Percentiles rank a stretch among this genome's conserved stretches.
These are phyloP conservation scores for Halichondria panicea DNA, from an alignment of 37 sponge, comb jelly and placozoan species.

Conservation along the genomic window DNA sequence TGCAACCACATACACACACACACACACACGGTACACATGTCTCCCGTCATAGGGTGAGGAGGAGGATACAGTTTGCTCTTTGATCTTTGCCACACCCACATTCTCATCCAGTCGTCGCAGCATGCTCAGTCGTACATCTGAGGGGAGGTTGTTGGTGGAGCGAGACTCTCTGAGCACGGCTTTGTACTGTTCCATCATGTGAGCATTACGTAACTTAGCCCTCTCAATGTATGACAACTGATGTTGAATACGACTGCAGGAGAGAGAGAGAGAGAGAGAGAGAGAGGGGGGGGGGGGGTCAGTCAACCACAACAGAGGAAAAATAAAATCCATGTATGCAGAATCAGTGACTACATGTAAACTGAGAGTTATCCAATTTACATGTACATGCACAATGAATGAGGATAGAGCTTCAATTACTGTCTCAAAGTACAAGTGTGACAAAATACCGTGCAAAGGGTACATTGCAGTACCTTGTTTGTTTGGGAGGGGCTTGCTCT, in stretches of 20 bases:
- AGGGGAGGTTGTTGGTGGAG: background rate
- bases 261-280: background rate
- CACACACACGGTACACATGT: slow-evolving; percentile 10
- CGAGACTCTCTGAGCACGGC: slow-evolving; percentile 32
- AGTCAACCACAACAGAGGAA: too few species aligned
- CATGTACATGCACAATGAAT: background rate
- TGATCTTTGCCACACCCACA: slow-evolving; percentile 65
- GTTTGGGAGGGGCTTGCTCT: too few species aligned
- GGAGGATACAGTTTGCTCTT: slow-evolving; percentile 66
- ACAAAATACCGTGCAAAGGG: too few species aligned
- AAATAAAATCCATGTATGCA: background rate
- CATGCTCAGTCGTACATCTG: slow-evolving; percentile 41
- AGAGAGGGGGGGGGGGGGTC: slow-evolving; percentile 11
- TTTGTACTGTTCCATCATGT: slow-evolving; percentile 79
- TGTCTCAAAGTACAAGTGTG: too few species aligned
- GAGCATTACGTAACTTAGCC: slow-evolving; percentile 49
- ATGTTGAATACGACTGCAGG: background rate
- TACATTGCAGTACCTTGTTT: too few species aligned
- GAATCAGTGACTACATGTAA: background rate
- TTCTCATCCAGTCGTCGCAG: slow-evolving; percentile 73
- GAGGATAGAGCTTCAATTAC: background rate
- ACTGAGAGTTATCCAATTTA: background rate
- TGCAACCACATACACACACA: slow-evolving; percentile 6
- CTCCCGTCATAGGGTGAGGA: background rate
- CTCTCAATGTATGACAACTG: slow-evolving; percentile 36